Conservation (phyloP, 2,797 vertebrate genomes). For the Thaleichthys pacificus region DNA sequence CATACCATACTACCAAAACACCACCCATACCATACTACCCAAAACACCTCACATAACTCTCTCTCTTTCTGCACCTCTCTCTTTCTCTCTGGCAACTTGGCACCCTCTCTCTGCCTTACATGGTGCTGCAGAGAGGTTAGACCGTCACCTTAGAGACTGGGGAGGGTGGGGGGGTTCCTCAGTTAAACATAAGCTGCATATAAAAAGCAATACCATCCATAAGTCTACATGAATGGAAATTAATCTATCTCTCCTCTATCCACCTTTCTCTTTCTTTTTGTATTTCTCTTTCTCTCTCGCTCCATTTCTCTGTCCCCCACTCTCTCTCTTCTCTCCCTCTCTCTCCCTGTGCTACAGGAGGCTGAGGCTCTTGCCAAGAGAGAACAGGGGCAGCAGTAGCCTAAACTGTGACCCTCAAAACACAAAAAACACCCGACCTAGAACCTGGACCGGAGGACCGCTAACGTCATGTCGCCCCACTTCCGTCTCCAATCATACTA, state of each 20-base stretch:
- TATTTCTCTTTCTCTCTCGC: background rate
- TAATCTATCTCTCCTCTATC: background rate
- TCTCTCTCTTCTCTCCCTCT: slow-evolving; percentile 26
- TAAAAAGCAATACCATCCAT: slow-evolving; percentile 49
- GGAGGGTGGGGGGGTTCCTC: slow-evolving; percentile 42
- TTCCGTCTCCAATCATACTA: slow-evolving; percentile 30
- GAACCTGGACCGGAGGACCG: background rate
- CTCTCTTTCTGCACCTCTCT: background rate
- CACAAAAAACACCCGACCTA: background rate
- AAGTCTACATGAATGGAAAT: slow-evolving; percentile 48
- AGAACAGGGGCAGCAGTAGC: slow-evolving; percentile 69
- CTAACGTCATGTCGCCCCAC: slow-evolving; percentile 32
- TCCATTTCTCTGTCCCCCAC: background rate
- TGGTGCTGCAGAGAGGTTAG: slow-evolving; percentile 62
- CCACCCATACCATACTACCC: background rate
- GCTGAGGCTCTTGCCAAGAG: slow-evolving; percentile 88
- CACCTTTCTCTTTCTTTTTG: background rate
- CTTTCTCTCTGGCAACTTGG: slow-evolving; percentile 40
- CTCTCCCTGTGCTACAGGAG: slow-evolving; percentile 78
- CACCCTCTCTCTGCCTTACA: slow-evolving; percentile 51
- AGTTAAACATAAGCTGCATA: slow-evolving; percentile 17
- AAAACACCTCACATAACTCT: background rate
- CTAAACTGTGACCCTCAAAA: background rate
- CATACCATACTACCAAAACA: background rate
- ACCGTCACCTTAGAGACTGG: slow-evolving; percentile 58